Percentiles rank a stretch among this genome's conserved stretches.
Conservation (phyloP, 2,113 vertebrate genomes). For the Lepus americanus region DNA sequence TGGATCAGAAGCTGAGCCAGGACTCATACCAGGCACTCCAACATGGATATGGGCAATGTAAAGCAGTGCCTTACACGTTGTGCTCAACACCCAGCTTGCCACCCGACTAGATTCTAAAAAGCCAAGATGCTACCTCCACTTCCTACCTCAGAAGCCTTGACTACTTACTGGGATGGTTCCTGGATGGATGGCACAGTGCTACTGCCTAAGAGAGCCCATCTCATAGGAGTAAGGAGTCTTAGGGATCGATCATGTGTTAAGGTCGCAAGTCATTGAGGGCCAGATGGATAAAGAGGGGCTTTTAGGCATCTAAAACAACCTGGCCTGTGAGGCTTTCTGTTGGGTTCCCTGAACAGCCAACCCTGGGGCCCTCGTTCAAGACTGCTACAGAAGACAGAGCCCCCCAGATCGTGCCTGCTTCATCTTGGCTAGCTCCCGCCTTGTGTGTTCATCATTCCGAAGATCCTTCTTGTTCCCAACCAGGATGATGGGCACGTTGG, state of each 20-base stretch:
- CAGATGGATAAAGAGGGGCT: neutral
- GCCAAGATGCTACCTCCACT: neutral
- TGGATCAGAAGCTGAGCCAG: too few relatives aligned
- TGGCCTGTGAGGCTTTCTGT: neutral
- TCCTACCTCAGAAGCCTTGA: neutral
- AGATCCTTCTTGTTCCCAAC: slow-evolving; percentile 99
- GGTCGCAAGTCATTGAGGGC: neutral
- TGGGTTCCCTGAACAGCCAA: neutral
- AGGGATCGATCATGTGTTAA: neutral
- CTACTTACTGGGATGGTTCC: neutral
- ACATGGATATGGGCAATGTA: too few relatives aligned
- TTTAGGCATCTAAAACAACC: neutral
- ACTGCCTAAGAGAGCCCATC: neutral
- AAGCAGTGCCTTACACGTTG: too few relatives aligned
- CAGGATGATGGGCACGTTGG: slow-evolving; percentile 98
- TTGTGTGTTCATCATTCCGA: slow-evolving; percentile 98
- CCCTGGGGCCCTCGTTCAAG: neutral
- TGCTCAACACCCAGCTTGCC: neutral
- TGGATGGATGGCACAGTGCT: neutral
- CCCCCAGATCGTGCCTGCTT: slow-evolving; percentile 92
- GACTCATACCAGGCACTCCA: too few relatives aligned
- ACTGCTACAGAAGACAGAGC: neutral
- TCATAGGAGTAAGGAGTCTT: neutral
- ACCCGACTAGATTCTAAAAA: neutral
- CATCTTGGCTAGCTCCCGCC: slow-evolving; percentile 98